Percentiles rank a stretch among this genome's conserved stretches.
Evolutionary conservation across 1,140 invertebrate species (phyloP).

Genomic region (Orius insidiosus): DNA sequence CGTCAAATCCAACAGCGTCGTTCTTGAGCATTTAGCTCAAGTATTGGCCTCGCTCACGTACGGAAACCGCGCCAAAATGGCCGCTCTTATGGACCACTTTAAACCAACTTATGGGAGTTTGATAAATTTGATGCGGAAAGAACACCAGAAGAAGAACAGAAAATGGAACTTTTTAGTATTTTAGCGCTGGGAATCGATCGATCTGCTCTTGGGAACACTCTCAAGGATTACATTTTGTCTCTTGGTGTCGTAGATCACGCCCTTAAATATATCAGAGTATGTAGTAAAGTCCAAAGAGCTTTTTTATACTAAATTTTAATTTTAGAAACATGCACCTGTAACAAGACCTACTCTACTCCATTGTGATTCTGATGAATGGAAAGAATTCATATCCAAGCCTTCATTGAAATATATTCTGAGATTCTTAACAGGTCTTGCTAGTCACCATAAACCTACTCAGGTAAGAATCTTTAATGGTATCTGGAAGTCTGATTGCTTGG

Average conservation of each 20-base stretch:
- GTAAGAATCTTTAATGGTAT: no score
- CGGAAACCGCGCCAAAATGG: conserved; percentile 85
- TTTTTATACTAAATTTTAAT: no score
- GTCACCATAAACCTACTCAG: conserved; percentile 80
- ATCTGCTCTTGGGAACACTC: conserved; percentile 77
- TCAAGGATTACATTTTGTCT: conserved; percentile 80
- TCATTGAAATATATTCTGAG: conserved; percentile 85
- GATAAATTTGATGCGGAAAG: conserved; percentile 82
- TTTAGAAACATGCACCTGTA: conserved; percentile 56
- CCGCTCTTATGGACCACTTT: conserved; percentile 77
- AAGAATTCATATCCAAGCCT: conserved; percentile 90
- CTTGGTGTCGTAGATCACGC: conserved; percentile 72
- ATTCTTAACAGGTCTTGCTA: conserved; percentile 78
- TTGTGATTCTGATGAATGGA: conserved; percentile 89
- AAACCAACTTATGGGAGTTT: conserved; percentile 69
- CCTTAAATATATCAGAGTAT: conserved; percentile 66
- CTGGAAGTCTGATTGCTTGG: no score
- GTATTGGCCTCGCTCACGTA: conserved; percentile 86
- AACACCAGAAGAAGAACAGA: conserved; percentile 62
- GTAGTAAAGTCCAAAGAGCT: no score
- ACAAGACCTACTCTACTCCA: conserved; percentile 68
- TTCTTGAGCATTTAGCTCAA: conserved; percentile 71
- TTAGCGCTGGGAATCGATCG: conserved; percentile 80
- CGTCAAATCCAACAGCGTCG: conserved; percentile 53
- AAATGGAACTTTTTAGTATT: conserved; percentile 81